Evolutionary conservation across 2,113 vertebrate species (phyloP).

Genomic region (Mastomys natalensis): DNA sequence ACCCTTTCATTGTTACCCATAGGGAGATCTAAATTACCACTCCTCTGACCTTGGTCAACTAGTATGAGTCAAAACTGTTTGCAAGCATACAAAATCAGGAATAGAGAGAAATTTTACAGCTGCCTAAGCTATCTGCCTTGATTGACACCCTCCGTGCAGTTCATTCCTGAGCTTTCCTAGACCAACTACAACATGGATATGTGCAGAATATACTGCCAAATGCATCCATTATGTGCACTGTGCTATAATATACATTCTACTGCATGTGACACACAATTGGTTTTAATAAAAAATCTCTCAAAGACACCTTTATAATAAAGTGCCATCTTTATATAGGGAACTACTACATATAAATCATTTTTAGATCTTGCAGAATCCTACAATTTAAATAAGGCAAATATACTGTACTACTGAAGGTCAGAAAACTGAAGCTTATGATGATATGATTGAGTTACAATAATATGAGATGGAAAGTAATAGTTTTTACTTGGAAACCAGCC

Average conservation of each 20-base stretch:
- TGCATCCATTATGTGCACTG: neutral
- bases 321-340: neutral
- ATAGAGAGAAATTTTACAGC: neutral
- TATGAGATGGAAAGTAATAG: neutral
- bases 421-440: neutral
- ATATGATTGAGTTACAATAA: neutral
- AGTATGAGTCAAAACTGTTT: neutral
- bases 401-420: neutral
- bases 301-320: constrained; percentile 4
- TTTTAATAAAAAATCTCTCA: constrained; percentile 15
- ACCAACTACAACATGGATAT: too few species aligned
- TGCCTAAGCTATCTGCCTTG: neutral
- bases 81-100: neutral
- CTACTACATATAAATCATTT: neutral
- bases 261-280: neutral
- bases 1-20: neutral
- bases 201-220: neutral
- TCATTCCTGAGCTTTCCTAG: neutral
- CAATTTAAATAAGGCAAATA: constrained; percentile 32
- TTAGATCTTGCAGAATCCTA: constrained; percentile 27
- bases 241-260: neutral
- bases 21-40: neutral
- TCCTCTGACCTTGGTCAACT: neutral
- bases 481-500: neutral
- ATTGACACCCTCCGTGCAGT: neutral